A percentile compares a stretch with the other conserved stretches of the same genome.
Evolutionary conservation across 2,113 vertebrate genomes (phyloP).

Genomic region (Anoura caudifer): DNA sequence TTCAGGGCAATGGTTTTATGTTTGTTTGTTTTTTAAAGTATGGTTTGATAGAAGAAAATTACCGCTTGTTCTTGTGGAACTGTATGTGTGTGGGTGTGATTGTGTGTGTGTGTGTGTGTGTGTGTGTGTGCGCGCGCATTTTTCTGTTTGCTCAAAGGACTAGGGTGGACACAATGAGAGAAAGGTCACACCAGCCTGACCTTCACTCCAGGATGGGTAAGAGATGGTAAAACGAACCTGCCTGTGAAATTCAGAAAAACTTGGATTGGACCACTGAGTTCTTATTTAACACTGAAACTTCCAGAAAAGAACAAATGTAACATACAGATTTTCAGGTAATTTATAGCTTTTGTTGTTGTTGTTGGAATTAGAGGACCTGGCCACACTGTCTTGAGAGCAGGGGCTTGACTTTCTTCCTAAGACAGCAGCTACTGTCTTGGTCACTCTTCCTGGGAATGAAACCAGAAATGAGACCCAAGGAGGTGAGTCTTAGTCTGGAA

Average conservation of each 20-base stretch:
- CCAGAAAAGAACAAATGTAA: not conserved
- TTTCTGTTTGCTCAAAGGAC: not conserved
- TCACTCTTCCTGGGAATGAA: not conserved
- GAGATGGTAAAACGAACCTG: not conserved
- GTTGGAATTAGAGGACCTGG: not conserved
- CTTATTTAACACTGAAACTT: not conserved
- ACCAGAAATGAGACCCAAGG: not conserved
- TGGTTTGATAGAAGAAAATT: not conserved
- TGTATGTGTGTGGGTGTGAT: not conserved
- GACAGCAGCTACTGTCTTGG: not conserved
- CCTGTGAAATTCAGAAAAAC: not conserved
- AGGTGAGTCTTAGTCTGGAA: not conserved
- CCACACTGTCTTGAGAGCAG: not conserved
- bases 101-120: not conserved
- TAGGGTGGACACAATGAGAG: not conserved
- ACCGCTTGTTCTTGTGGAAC: not conserved
- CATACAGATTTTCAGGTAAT: slow-evolving; percentile 4
- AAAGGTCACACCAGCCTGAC: not conserved
- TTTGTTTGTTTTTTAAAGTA: not conserved
- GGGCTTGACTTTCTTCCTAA: not conserved
- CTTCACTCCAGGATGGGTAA: not conserved
- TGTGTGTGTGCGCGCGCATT: not conserved
- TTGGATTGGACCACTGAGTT: not conserved
- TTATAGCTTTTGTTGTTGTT: not conserved
- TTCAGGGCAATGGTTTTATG: not conserved